A percentile compares a stretch with the other conserved stretches of the same genome.
Evolutionary conservation across 2,113 vertebrate species (phyloP).

Genomic region (Tupaia chinensis): DNA sequence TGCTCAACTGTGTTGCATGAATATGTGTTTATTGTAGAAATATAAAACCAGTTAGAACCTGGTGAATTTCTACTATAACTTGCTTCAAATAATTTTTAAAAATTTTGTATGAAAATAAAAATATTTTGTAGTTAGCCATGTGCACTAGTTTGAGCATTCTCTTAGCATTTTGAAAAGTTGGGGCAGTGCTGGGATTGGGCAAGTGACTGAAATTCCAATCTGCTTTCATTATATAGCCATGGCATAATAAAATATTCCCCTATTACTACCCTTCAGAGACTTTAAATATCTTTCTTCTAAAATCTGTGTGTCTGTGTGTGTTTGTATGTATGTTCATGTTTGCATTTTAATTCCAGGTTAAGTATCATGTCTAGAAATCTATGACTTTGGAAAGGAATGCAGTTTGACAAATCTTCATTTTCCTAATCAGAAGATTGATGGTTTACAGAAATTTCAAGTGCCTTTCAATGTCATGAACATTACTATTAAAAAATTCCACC

Average conservation of each 20-base stretch:
- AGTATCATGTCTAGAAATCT: neutral
- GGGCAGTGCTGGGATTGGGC: neutral
- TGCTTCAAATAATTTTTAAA: neutral
- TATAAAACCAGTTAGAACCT: neutral
- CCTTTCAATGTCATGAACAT: conserved; percentile 68
- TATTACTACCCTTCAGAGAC: neutral
- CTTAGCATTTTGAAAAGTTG: neutral
- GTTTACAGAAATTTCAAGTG: conserved; percentile 64
- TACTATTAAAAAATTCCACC: conserved; percentile 71
- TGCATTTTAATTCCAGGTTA: conserved; percentile 15
- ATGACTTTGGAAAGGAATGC: conserved; percentile 29
- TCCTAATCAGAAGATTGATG: conserved; percentile 55
- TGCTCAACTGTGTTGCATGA: neutral
- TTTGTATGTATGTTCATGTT: neutral
- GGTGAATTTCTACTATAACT: neutral
- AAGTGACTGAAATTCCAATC: conserved; percentile 13
- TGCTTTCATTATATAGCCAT: neutral
- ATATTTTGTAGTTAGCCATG: neutral
- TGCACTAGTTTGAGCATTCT: neutral
- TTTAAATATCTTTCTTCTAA: conserved; percentile 2
- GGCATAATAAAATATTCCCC: neutral
- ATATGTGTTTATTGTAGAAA: conserved; percentile 29
- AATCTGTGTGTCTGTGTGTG: neutral
- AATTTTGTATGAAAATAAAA: neutral
- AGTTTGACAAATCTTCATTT: conserved; percentile 61